Percentiles rank a stretch among this genome's conserved stretches.
These are phyloP conservation scores for Trichopoda pennipes DNA, from an alignment of 2,888 invertebrate species.

Conservation along the genomic window DNA sequence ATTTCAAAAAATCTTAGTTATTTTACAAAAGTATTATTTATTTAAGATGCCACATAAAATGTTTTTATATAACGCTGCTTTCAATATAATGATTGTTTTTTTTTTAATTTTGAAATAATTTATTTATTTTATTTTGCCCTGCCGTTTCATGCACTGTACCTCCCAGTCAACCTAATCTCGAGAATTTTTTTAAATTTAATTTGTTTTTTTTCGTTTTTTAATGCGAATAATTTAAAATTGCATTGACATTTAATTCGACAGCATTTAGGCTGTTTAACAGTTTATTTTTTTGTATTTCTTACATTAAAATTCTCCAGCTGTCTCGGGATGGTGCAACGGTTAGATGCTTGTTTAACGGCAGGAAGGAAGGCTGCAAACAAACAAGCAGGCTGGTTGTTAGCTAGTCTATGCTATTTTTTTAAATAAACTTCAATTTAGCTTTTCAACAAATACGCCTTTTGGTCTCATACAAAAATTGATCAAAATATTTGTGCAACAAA, in stretches of 20 bases:
- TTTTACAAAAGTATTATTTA: no score
- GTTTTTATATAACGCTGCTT: no score
- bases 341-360: slow-evolving; percentile 10
- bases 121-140: no score
- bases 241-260: slow-evolving; percentile 67
- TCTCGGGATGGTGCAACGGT: slow-evolving; percentile 26
- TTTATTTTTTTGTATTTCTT: slow-evolving; percentile 39
- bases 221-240: slow-evolving; percentile 62
- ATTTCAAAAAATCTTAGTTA: no score
- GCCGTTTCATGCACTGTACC: not conserved
- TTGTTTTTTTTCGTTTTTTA: not conserved
- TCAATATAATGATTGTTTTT: no score
- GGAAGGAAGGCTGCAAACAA: slow-evolving; percentile 32
- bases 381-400: slow-evolving; percentile 12
- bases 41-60: no score
- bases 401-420: not conserved
- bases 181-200: not conserved
- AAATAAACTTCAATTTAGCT: slow-evolving; percentile 52
- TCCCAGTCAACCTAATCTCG: not conserved
- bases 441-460: slow-evolving; percentile 65
- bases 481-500: slow-evolving; percentile 20
- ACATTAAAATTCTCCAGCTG: slow-evolving; percentile 48
- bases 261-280: slow-evolving; percentile 66
- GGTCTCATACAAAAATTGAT: slow-evolving; percentile 51
- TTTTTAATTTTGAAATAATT: no score